phyloP scores from a whole-genome alignment of 2,888 invertebrate genomes.

The Yponomeuta plumbellus region DNA sequence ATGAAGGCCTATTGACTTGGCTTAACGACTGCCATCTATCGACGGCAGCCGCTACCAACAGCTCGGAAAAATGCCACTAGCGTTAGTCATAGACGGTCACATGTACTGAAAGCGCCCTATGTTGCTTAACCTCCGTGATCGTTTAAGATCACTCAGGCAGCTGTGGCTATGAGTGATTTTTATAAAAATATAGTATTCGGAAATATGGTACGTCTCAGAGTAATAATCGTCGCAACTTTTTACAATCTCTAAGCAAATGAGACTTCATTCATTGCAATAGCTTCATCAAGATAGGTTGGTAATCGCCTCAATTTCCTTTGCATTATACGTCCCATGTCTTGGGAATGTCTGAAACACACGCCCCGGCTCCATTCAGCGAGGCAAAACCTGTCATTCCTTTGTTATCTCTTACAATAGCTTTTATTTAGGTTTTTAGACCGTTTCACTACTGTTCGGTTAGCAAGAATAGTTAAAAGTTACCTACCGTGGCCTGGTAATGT shows the following conservation, averaged over 20 bases:
- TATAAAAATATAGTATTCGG: too few species aligned
- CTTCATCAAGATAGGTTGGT: constrained; percentile 21
- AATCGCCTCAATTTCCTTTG: constrained; percentile 43
- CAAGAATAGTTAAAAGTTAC: constrained; percentile 27
- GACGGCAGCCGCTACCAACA: too few species aligned
- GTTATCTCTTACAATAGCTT: constrained; percentile 51
- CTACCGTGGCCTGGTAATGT: constrained; percentile 14
- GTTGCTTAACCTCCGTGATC: too few species aligned
- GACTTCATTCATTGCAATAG: background rate
- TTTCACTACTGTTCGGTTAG: constrained; percentile 34
- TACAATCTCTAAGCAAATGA: background rate
- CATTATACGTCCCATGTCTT: constrained; percentile 26
- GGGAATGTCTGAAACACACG: constrained; percentile 38
- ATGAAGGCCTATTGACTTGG: too few species aligned
- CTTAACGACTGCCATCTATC: too few species aligned
- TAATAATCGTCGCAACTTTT: background rate
- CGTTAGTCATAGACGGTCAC: too few species aligned
- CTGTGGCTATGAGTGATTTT: too few species aligned
- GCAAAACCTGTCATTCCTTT: constrained; percentile 59
- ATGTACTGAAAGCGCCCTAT: too few species aligned
- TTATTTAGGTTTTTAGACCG: constrained; percentile 38
- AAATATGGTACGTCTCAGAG: too few species aligned
- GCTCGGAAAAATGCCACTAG: too few species aligned
- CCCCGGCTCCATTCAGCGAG: constrained; percentile 29
- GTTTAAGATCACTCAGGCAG: too few species aligned